Conservation (phyloP, 2,797 vertebrate genomes). For the Sternarchorhynchus goeldii region DNA sequence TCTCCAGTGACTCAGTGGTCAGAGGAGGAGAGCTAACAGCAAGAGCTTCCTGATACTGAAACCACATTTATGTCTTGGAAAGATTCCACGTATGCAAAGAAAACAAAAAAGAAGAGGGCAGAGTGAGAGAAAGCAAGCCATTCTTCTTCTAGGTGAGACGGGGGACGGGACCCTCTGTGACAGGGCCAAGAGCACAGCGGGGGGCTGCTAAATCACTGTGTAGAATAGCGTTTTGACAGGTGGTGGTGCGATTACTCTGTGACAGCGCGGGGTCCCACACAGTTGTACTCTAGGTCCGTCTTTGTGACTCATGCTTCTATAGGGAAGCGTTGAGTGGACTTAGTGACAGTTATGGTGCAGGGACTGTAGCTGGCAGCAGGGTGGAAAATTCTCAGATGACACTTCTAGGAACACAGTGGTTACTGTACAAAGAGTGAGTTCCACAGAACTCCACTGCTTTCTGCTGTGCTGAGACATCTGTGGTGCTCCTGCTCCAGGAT, state of each 20-base stretch:
- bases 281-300: not conserved
- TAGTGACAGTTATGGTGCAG: not conserved
- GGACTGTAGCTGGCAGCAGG: too few species aligned
- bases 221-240: not conserved
- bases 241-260: not conserved
- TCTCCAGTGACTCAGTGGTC: constrained; percentile 16
- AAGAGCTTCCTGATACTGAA: constrained; percentile 55
- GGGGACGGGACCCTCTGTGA: constrained; percentile 22
- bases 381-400: not conserved
- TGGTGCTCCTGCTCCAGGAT: not conserved
- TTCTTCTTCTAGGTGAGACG: constrained; percentile 46
- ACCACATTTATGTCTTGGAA: constrained; percentile 52
- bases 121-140: constrained; percentile 27
- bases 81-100: constrained; percentile 35
- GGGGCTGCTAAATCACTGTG: constrained; percentile 48
- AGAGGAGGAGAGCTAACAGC: constrained; percentile 47
- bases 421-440: too few species aligned
- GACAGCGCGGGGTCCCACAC: not conserved
- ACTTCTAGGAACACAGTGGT: too few species aligned
- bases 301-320: not conserved
- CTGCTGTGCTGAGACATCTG: not conserved
- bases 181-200: constrained; percentile 35
- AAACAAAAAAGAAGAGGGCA: constrained; percentile 13
- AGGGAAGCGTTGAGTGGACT: too few species aligned
- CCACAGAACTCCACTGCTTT: not conserved